These are phyloP conservation scores for Melolontha melolontha DNA, from an alignment of 2,888 invertebrate species.

Conservation along the genomic window DNA sequence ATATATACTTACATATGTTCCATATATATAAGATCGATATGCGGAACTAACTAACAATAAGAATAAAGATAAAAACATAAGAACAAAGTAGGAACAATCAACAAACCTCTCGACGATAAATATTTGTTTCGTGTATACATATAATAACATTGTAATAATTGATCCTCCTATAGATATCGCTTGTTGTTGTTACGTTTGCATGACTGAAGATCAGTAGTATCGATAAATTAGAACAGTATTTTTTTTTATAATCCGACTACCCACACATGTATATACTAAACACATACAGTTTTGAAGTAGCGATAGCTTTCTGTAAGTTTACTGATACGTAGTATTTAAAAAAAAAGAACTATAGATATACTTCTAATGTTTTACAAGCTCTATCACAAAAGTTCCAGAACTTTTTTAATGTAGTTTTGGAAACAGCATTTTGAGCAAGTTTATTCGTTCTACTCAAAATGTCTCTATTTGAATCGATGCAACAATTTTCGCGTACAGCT, in stretches of 20 bases:
- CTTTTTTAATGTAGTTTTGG: too few species aligned
- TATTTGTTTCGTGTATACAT: constrained; percentile 23
- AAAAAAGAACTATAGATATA: too few species aligned
- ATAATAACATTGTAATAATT: neutral
- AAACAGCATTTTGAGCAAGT: too few species aligned
- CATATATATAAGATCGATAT: neutral
- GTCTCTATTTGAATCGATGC: too few species aligned
- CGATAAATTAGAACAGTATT: constrained; percentile 4
- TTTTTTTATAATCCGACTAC: neutral
- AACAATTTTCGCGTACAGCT: too few species aligned
- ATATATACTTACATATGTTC: neutral
- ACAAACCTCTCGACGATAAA: constrained; percentile 12
- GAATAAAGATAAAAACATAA: neutral
- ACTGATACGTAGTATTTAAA: too few species aligned
- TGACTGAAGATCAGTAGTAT: constrained; percentile 18
- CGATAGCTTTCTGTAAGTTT: too few species aligned
- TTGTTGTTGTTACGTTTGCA: constrained; percentile 7
- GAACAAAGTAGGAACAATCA: constrained; percentile 1
- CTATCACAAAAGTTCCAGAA: too few species aligned
- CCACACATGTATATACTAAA: too few species aligned
- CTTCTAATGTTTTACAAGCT: too few species aligned
- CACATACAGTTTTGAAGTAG: too few species aligned
- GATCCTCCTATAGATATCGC: constrained; percentile 20
- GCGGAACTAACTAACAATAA: neutral
- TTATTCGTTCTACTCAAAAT: too few species aligned